phyloP scores from a whole-genome alignment of 2,888 invertebrate species.

The Carabus problematicus region DNA sequence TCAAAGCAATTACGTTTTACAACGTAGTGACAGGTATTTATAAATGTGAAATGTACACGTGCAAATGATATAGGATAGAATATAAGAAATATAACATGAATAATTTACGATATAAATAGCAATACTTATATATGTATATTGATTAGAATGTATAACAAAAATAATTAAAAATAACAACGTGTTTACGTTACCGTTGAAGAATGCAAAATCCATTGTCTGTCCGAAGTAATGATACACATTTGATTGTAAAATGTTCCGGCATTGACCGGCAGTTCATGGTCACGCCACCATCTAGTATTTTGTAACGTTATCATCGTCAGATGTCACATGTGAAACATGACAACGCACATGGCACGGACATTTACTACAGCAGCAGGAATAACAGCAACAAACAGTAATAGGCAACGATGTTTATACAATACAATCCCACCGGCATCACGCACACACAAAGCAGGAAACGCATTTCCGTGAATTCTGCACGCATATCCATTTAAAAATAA shows the following conservation, averaged over 20 bases:
- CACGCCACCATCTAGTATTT: constrained; percentile 14
- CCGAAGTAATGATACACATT: no score
- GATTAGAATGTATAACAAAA: no score
- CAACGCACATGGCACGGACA: constrained; percentile 19
- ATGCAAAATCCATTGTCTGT: no score
- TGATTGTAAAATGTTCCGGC: neutral
- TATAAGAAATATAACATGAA: neutral
- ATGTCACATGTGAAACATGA: constrained; percentile 26
- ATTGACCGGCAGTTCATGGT: constrained; percentile 25
- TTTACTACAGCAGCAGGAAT: constrained; percentile 14
- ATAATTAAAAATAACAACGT: no score
- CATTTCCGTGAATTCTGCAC: constrained; percentile 28
- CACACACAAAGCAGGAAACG: constrained; percentile 13
- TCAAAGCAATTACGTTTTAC: no score
- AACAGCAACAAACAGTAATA: neutral
- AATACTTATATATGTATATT: no score
- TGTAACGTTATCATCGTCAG: constrained; percentile 24
- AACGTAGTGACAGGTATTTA: no score
- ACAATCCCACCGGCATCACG: no score
- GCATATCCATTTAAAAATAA: neutral
- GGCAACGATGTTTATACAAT: neutral
- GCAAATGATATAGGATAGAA: neutral
- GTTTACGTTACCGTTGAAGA: no score
- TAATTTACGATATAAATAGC: no score
- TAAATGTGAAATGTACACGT: neutral